Conservation (phyloP, 30 jellyfish, hydroid and myxozoan species). For the Cassiopea andromeda region DNA sequence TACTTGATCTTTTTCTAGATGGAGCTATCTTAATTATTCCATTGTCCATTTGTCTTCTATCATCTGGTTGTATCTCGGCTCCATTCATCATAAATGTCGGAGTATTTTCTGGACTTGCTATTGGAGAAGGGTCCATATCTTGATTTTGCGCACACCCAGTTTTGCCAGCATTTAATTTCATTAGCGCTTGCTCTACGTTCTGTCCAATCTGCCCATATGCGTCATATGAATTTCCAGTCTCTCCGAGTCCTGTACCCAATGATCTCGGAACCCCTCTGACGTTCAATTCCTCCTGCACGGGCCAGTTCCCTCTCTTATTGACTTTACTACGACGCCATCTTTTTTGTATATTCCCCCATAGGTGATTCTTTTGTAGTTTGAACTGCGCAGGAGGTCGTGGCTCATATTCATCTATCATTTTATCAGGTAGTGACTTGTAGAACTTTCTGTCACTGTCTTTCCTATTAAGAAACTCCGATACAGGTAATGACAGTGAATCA, state of each 20-base stretch:
- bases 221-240: conserved; percentile 62
- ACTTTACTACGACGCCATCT: conserved; percentile 72
- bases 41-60: conserved; percentile 28
- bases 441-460: conserved; percentile 53
- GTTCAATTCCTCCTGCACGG: conserved; percentile 11
- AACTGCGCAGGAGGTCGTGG: conserved; percentile 49
- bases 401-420: conserved; percentile 17
- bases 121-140: conserved; percentile 15
- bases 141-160: background rate
- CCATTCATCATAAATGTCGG: conserved; percentile 11
- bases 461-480: conserved; percentile 46
- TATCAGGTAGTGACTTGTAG: conserved; percentile 46
- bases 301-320: background rate
- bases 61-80: conserved; percentile 37
- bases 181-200: conserved; percentile 35
- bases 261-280: conserved; percentile 41
- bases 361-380: conserved; percentile 47
- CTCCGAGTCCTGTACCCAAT: conserved; percentile 42
- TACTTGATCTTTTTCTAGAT: conserved; percentile 18
- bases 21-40: conserved; percentile 71
- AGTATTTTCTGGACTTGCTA: conserved; percentile 4
- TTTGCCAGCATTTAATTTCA: conserved; percentile 33
- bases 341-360: conserved; percentile 78
- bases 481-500: conserved; percentile 57
- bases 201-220: conserved; percentile 86